A percentile compares a stretch with the other conserved stretches of the same genome.
Evolutionary conservation across 2,113 vertebrate species (phyloP).

Genomic region (Balaenoptera acutorostrata): DNA sequence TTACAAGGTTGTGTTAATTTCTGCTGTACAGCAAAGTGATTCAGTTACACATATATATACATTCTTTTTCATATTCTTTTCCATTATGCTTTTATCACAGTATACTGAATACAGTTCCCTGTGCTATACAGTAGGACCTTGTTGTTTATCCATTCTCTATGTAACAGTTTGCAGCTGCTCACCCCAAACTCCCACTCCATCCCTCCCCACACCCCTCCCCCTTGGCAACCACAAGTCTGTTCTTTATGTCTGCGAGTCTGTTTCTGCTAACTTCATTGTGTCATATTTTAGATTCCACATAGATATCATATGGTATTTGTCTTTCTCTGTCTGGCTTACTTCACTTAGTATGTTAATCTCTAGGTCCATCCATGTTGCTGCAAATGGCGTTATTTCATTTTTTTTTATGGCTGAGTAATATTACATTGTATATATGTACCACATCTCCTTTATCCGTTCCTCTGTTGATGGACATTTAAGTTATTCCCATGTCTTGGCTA

Average conservation of each 20-base stretch:
- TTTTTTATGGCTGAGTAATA: background rate
- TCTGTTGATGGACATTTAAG: background rate
- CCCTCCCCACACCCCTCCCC: background rate
- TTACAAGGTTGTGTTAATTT: too few relatives aligned
- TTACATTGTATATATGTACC: background rate
- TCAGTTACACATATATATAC: too few relatives aligned
- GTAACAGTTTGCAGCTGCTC: background rate
- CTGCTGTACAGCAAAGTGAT: too few relatives aligned
- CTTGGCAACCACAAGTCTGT: background rate
- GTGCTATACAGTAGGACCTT: too few relatives aligned
- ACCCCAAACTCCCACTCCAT: background rate
- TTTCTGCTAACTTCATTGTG: background rate
- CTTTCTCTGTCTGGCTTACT: background rate
- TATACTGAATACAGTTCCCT: too few relatives aligned
- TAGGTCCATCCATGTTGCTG: background rate
- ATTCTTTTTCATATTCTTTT: too few relatives aligned
- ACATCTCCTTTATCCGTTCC: background rate
- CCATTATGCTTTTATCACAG: too few relatives aligned
- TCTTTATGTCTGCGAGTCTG: background rate
- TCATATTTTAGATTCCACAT: background rate
- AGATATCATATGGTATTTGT: background rate
- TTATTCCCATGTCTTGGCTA: background rate
- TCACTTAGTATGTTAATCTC: background rate
- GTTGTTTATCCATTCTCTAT: too few relatives aligned
- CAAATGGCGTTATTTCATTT: background rate